Base-by-base conservation (phyloP, 1,140 invertebrate genomes). In the Subanguina moxae region DNA sequence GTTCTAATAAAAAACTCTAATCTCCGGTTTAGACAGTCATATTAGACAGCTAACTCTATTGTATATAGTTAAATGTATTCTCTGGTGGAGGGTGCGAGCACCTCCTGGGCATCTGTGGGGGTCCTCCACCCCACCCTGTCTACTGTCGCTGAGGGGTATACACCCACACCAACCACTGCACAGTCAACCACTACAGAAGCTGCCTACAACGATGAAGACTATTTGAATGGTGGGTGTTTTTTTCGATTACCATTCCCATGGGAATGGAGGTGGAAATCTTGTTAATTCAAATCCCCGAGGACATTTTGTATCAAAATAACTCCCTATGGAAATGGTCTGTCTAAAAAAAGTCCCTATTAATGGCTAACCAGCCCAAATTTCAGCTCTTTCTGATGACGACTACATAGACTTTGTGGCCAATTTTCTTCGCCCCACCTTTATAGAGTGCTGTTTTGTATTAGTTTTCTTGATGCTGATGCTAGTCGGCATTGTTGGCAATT, bases 351-450 rank as follows among this genome's bases (percentile, higher is more conserved):
- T n/a, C n/a, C n/a, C n/a, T n/a, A n/a, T n/a, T n/a, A n/a, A n/a
- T n/a, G n/a, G n/a, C n/a, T n/a, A n/a, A n/a, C n/a, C 32, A 38
- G 32, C 32, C 11, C 11, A 38, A 38, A 38, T 38, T 38, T 38
- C 32, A 38, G 32, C 32, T 38, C 57, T 68, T 19, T 57, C 67
- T 5, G 67, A 68, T 28, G 67, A 68, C 15, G 67, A 68, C 46
- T 70, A 70, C 56, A 65, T 70, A 8, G 68, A 70, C 25, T 70
- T 70, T 62, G 68, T 70, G 25, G 68, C 68, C 19, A 62, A 71
- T 52, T 70, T 70, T 38, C 59, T 70, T 23, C 52, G 42, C 19
- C 68, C 68, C n/a, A 70, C 68, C 13, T 52, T 52, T 28, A 70
- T 70, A 25, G 68, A 70, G 43, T 69, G 57, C 28, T 13, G 70